Evolutionary conservation across 2,113 vertebrate species (phyloP), one percentile per base, ranked within the genome.

Genomic region (Protobothrops mucrosquamatus): DNA sequence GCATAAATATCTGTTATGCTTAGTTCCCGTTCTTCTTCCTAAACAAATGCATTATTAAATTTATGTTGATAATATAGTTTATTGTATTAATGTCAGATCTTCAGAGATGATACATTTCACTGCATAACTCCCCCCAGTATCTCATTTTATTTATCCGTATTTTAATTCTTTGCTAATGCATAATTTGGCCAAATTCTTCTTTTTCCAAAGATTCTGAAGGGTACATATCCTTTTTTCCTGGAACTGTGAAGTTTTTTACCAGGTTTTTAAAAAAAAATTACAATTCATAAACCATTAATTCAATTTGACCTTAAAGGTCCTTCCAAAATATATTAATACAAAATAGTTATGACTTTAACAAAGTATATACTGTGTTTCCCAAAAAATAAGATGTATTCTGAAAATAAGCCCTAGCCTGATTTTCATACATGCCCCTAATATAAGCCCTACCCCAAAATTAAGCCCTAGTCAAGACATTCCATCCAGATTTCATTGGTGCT

Each of bases 1-100:
- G 1, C 29, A 69, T 69, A 69, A n/a, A 69, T 69, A n/a, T 64
- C 12, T 69, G 11, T 69, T 4, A n/a, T 69, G 61, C 12, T n/a
- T n/a, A 69, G 29, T 69, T n/a, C 26, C 29, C 59, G 59, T 29
- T 64, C 26, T 64, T 1, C 29, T 64, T 64, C 59, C 59, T 98
- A 64, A 93, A 92, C 94, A 96, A 95, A 96, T 88, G 74, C 18
- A 64, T 29, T 64, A 29, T 29, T 29, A 29, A 29, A 64, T 29
- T 64, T 29, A 64, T 29, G 10, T 64, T 29, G 26, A 64, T 64
- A 29, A 64, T 29, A 12, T 29, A 29, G 59, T 29, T 29, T 29
- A 64, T 61, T 29, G 3, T 4, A 61, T 64, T 29, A 29, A 61
- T 29, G 24, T 61, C 10, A 88, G 20, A 46, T 43, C 88, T 24